Base-by-base conservation (phyloP, 2,797 vertebrate species). In the Notamacropus eugenii region DNA sequence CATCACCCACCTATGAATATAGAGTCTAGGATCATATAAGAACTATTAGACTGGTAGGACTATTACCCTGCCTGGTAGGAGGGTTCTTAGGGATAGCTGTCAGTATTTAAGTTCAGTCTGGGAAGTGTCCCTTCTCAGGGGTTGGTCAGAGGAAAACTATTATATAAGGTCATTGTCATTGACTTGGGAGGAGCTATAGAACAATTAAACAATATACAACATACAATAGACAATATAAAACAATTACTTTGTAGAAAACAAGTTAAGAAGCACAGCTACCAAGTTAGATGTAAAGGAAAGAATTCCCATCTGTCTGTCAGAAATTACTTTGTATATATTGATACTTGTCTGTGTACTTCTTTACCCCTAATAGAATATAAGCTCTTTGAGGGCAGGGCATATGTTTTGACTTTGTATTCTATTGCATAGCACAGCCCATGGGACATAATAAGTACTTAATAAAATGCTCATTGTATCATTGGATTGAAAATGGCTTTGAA, bases 31-130 rank as follows among this genome's bases (percentile, higher is more conserved):
- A 46, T 40, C n/a, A 46, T 24, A 46, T 91, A 93, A 31, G 46
- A 54, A 54, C 92, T 54, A 55, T 95, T 62, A 94, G 31, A 28
- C 62, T 90, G 91, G 82, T 74, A 90, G 91, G 22, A 90, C 92
- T 34, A 31, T 58, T 74, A 90, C 31, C 29, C 56, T 92, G 34
- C 2, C 91, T 46, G 40, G 74, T 9, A 46, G 74, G 95, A 91
- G 94, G 94, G 91, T 54, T 58, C 93, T 82, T 92, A 27, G 94
- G 56, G n/a, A 40, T 91, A 40, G 82, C 95, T 55, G 95, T 93
- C 82, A n/a, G 55, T 24, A 62, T 59, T 55, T 34, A 50, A 91
- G 54, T 40, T 93, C 87, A 67, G 93, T 31, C 90, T 54, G 13
- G 92, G 58, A 52, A 95, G 24, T 46, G 9, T 40, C 16, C 14